Evolutionary conservation across 2,113 vertebrate species (phyloP), one percentile per base, ranked within the genome.

Genomic region (Sapayoa aenigma): DNA sequence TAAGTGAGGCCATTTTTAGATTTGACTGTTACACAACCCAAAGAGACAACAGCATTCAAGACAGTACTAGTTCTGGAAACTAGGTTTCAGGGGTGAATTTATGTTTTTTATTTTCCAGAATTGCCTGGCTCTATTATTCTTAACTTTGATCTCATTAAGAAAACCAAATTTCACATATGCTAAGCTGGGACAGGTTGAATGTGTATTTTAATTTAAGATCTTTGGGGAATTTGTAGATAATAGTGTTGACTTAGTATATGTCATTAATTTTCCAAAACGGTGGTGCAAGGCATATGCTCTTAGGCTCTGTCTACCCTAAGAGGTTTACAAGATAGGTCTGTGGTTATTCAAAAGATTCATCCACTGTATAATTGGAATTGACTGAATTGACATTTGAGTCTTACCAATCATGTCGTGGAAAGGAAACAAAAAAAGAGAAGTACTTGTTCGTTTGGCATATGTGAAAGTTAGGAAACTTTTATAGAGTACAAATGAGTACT

Each of bases 121-220:
- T 83, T 85, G 52, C 39, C 46, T 93, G 25, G 37, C 27, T 84
- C 28, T 89, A 8, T 93, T 90, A 73, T 78, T 92, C 81, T 79
- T 82, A 82, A 76, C 65, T 69, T 67, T 77, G 71, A 85, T 76
- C 58, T 95, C 84, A 85, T 91, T 90, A 90, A 69, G 58, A 76
- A 94, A 94, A 92, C 55, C 63, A 93, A 91, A 91, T 91, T 84
- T 91, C 63, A 56, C 41, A 46, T 95, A 72, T n/a, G 62, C 39
- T 87, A 73, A 80, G 35, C 66, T 87, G 78, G 74, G 30, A 65
- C 66, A 91, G 41, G 50, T 84, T 85, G 46, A 87, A 84, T 91
- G 62, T 87, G 71, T 92, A 53, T 93, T 96, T 96, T 87, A 75
- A 93, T 91, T 86, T 87, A 65, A 91, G 74, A 91, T 79, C 89